These are phyloP conservation scores for Caenorhabditis sp. DNA, from an alignment of 2,888 invertebrate species.

Conservation along the genomic window DNA sequence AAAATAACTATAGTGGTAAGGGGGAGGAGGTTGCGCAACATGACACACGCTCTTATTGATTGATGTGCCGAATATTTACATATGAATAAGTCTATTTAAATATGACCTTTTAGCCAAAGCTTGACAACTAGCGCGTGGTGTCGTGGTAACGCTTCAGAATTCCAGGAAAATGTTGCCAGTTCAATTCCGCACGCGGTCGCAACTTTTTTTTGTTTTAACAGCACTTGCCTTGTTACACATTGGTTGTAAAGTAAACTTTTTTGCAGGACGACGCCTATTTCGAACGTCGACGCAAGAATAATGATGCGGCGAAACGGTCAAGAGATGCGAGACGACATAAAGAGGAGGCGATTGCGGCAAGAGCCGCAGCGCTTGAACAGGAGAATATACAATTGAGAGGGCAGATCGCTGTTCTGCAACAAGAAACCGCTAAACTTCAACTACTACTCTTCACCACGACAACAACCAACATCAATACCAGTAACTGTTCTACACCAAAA, in stretches of 20 bases:
- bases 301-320: slow-evolving; percentile 92
- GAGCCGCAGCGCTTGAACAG: slow-evolving; percentile 85
- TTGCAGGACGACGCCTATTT: slow-evolving; percentile 83
- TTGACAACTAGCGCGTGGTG: too few relatives aligned
- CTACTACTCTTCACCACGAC: slow-evolving; percentile 26
- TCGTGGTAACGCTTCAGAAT: too few relatives aligned
- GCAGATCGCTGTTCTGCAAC: slow-evolving; percentile 37
- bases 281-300: slow-evolving; percentile 88
- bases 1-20: neutral
- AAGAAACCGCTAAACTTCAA: slow-evolving; percentile 34
- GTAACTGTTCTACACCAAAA: neutral
- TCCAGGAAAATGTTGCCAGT: too few relatives aligned
- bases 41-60: neutral
- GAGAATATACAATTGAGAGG: slow-evolving; percentile 79
- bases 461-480: too few relatives aligned
- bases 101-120: too few relatives aligned
- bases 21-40: neutral
- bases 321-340: slow-evolving; percentile 87
- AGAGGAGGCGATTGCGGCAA: slow-evolving; percentile 89
- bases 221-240: neutral
- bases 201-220: too few relatives aligned
- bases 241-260: too few relatives aligned
- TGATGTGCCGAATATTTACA: neutral
- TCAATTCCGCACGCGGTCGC: too few relatives aligned
- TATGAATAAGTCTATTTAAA: neutral